These are phyloP conservation scores for Spinibarbus caldwelli DNA, from an alignment of 2,797 vertebrate species.

Conservation along the genomic window DNA sequence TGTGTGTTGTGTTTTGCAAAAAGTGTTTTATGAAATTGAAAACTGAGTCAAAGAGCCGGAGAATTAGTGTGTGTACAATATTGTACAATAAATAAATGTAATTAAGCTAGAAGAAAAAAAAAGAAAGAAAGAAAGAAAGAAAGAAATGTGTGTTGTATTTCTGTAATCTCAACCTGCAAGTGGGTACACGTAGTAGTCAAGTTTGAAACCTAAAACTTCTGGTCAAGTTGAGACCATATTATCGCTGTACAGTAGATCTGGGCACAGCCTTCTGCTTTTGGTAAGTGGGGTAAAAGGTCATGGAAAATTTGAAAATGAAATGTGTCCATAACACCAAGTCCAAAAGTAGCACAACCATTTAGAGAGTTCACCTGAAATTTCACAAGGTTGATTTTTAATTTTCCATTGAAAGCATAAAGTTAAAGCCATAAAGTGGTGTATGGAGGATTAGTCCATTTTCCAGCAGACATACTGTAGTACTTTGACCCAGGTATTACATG, in stretches of 20 bases:
- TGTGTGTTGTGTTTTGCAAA: too few species aligned
- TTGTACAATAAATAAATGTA: background rate
- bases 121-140: background rate
- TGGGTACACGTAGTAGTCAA: background rate
- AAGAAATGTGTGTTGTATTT: background rate
- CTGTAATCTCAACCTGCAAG: slow-evolving; percentile 23
- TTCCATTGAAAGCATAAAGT: slow-evolving; percentile 13
- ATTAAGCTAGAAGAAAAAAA: background rate
- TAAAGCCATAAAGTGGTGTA: slow-evolving; percentile 21
- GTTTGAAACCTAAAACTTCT: slow-evolving; percentile 5
- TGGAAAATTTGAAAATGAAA: background rate
- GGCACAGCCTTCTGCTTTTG: background rate
- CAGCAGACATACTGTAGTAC: slow-evolving; percentile 46
- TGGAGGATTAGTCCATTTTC: slow-evolving; percentile 28
- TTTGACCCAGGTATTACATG: slow-evolving; percentile 48
- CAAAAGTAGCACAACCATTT: slow-evolving; percentile 7
- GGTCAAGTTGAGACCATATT: background rate
- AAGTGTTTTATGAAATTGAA: too few species aligned
- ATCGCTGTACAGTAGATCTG: background rate
- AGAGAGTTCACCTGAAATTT: background rate
- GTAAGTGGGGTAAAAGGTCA: background rate
- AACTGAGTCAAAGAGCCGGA: too few species aligned
- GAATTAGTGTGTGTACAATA: background rate
- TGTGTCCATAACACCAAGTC: background rate
- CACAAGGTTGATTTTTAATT: background rate